Conservation (phyloP, 2,113 vertebrate species). For the Numenius arquata region DNA sequence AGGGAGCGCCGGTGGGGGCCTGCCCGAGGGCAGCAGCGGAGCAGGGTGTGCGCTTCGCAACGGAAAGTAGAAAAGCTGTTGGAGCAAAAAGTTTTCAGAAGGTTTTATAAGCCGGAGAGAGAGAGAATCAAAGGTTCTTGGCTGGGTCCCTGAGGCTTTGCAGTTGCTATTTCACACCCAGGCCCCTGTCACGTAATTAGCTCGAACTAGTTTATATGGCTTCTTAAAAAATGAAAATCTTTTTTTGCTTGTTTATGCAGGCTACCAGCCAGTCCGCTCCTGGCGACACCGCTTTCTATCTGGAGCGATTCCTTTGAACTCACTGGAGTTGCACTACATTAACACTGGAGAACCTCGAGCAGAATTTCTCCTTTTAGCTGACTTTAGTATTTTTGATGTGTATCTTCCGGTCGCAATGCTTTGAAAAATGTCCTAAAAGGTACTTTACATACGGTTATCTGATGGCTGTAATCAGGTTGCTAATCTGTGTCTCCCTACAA, state of each 20-base stretch:
- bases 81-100: neutral
- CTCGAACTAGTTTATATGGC: neutral
- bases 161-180: constrained; percentile 45
- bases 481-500: neutral
- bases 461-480: neutral
- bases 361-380: neutral
- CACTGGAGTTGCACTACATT: neutral
- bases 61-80: neutral
- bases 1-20: neutral
- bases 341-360: neutral
- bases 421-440: neutral
- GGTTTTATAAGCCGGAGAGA: neutral
- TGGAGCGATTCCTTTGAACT: neutral
- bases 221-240: constrained; percentile 11
- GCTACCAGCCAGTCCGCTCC: neutral
- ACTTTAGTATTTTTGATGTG: neutral
- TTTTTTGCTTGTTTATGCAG: constrained; percentile 21
- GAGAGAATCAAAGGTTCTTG: constrained; percentile 1
- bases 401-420: neutral
- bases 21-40: neutral
- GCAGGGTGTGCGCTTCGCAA: neutral
- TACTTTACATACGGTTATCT: neutral
- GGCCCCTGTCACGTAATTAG: constrained; percentile 31
- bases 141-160: neutral
- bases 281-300: neutral